Base-by-base conservation (phyloP, 2,888 invertebrate species). In the Ecliptopera silaceata region DNA sequence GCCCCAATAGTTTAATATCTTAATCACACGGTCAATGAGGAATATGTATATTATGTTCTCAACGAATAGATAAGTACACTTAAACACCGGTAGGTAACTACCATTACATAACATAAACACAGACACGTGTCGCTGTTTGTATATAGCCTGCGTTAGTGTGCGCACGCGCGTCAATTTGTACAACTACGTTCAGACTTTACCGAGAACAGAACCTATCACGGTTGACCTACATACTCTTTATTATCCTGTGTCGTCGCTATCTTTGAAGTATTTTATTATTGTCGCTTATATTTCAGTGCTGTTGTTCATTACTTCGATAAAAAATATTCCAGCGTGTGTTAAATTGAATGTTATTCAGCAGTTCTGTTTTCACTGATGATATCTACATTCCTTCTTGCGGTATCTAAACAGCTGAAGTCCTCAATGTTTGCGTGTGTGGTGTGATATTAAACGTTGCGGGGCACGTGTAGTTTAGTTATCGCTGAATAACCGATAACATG, bases 41-140 rank as follows among this genome's bases (percentile, higher is more conserved):
- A 49, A 41, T 46, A 41, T 45, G 50, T 18, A 39, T 26, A 36
- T 10, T 15, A n/a, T 31, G 3, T n/a, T 22, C 44, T 4, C 34
- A 50, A 18, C 13, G 20, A 45, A 20, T 13, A 18, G 8, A 18
- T 36, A 22, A 39, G 6, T 47, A 34, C 10, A 52, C 31, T 15
- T 58, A 41, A 50, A 64, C 50, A 69, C 66, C 57, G 56, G 62
- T 72, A 71, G 67, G 66, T 69, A 75, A 64, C 69, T 69, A 57
- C 26, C 67, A 72, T 83, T 82, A 80, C 74, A 79, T 82, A 83
- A 84, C 75, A 80, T 79, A 82, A 80, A 84, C 79, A 82, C 62
- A 65, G 75, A 79, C 84, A 82, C 80, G 82, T 82, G 82, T 78
- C 75, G 64, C 57, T 63, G 72, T 63, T 69, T 70, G 63, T 70